phyloP scores from a whole-genome alignment of 2,797 vertebrate species.

The Sardinella longiceps region DNA sequence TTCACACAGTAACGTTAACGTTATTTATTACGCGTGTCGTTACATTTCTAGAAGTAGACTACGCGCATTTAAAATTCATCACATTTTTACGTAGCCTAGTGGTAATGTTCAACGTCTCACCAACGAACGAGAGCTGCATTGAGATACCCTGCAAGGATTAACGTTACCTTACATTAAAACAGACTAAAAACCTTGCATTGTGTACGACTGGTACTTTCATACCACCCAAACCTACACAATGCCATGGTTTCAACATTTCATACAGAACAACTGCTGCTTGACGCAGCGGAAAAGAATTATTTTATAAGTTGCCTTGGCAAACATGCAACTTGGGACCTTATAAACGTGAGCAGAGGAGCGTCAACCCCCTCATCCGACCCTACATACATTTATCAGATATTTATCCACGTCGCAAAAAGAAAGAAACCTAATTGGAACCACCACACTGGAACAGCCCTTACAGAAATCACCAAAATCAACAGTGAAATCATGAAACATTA shows the following conservation, averaged over 20 bases:
- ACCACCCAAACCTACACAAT: neutral
- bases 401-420: neutral
- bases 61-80: neutral
- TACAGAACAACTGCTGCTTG: slow-evolving; percentile 3
- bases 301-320: slow-evolving; percentile 2
- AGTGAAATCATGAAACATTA: slow-evolving; percentile 52
- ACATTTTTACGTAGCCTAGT: neutral
- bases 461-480: neutral
- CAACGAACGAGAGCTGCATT: neutral
- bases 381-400: neutral
- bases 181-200: neutral
- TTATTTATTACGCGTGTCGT: neutral
- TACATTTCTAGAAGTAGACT: neutral
- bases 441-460: neutral
- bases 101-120: neutral
- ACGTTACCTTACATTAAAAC: neutral
- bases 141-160: neutral
- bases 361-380: too few species aligned
- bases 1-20: slow-evolving; percentile 2
- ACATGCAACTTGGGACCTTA: slow-evolving; percentile 21
- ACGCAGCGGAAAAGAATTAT: slow-evolving; percentile 12
- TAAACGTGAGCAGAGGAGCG: neutral
- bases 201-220: neutral
- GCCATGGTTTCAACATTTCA: slow-evolving; percentile 1
- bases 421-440: neutral